Base-by-base conservation (phyloP, 92 coral and sea anemone genomes). In the Anthopleura xanthogrammica region DNA sequence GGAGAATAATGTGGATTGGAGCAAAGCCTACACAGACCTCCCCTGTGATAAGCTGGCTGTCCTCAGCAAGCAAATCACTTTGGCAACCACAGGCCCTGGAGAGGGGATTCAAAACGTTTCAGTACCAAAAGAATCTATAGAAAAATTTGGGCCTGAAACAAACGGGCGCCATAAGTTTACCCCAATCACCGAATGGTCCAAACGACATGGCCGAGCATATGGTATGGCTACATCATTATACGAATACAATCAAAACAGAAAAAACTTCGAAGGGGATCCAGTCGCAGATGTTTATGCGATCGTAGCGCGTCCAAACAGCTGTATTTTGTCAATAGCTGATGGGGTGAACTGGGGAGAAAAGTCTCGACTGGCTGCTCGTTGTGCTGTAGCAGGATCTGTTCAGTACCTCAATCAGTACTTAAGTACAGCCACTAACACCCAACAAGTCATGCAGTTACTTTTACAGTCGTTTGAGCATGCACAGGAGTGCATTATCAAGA, bases 301-400 rank as follows among this genome's bases (percentile, higher is more conserved):
- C 19, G 88, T 97, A 71, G 99, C 99, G 2, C 90, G 98, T 41
- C 93, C 83, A 62, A 97, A 97, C 85, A 94, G 89, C 73, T 91
- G 98, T 76, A 89, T 97, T 77, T 82, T 97, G 41, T 98, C 98
- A 29, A 77, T 97, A 41, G 99, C 99, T 0, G 99, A 97, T 77
- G 99, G 99, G 43, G 98, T 94, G 58, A 94, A 92, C 80, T 97
- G 99, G 99, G 98, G 99, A 22, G 97, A 90, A 79, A 94, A 94
- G 78, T 90, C 99, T 36, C 94, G 94, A 60, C 89, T 97, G 43
- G 98, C 99, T n/a, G 99, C 99, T 11, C 96, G 98, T 16, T 94
- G 95, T 66, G 99, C 93, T 17, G 92, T 97, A 20, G 98, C 94
- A 39, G 98, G 99, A 13, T 92, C 98, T 48, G 74, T 97, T 16